Conservation (phyloP, 2,113 vertebrate genomes). For the Tamias sibiricus region DNA sequence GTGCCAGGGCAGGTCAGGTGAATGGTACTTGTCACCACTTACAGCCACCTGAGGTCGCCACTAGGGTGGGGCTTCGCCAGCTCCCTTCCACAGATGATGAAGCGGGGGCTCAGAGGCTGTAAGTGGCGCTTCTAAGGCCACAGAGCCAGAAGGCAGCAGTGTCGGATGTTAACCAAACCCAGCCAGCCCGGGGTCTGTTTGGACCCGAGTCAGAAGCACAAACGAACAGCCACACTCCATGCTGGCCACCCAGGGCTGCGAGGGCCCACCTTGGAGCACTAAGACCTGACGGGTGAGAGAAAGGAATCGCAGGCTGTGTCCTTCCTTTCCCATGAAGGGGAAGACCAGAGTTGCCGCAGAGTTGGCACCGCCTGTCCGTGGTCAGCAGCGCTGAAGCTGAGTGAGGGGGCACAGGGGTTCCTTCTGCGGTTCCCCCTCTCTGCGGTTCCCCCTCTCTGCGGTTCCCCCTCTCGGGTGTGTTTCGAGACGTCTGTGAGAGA, state of each 20-base stretch:
- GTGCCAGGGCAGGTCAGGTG: not conserved
- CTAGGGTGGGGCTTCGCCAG: not conserved
- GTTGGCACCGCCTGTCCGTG: too few relatives aligned
- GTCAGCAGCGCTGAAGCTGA: too few relatives aligned
- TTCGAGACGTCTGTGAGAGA: too few relatives aligned
- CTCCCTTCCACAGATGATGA: not conserved
- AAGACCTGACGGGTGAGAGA: not conserved
- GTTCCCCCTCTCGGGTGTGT: too few relatives aligned
- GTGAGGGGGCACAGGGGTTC: too few relatives aligned
- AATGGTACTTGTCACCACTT: not conserved
- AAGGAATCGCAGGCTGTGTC: not conserved
- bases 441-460: too few relatives aligned
- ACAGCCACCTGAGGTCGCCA: rapidly evolving
- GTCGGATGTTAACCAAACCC: not conserved
- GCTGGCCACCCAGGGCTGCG: not conserved
- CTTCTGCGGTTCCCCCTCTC: too few relatives aligned
- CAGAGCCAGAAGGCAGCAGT: not conserved
- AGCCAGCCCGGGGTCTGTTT: not conserved
- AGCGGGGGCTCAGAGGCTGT: not conserved
- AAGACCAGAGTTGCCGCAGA: too few relatives aligned
- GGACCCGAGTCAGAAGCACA: not conserved
- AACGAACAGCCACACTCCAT: not conserved
- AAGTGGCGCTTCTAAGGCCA: not conserved
- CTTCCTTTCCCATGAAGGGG: not conserved
- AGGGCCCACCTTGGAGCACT: not conserved